Conservation (phyloP, 2,888 invertebrate species). For the Rhingia rostrata region DNA sequence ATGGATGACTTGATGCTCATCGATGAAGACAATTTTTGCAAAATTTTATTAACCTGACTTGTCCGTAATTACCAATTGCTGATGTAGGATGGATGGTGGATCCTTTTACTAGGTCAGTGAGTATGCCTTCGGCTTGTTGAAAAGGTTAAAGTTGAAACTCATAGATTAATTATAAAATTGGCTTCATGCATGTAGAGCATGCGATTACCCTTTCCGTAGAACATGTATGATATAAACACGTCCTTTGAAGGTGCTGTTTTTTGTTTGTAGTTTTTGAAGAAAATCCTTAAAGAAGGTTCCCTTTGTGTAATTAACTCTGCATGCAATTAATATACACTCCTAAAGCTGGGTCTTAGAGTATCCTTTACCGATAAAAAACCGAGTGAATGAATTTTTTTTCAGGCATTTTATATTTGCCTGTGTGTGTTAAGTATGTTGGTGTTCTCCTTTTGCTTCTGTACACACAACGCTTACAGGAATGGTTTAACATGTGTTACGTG, state of each 20-base stretch:
- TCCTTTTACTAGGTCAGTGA: constrained; percentile 42
- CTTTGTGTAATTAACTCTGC: not conserved
- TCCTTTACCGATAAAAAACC: not conserved
- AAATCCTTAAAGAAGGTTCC: constrained; percentile 6
- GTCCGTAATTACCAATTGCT: constrained; percentile 5
- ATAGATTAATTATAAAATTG: constrained; percentile 45
- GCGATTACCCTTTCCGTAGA: constrained; percentile 4
- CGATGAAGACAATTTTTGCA: constrained; percentile 31
- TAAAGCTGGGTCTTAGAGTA: not conserved
- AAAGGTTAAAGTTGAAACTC: not conserved
- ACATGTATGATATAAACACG: not conserved
- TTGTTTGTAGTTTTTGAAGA: not conserved
- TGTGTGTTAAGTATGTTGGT: not conserved
- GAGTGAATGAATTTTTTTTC: constrained; percentile 56
- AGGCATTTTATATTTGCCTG: constrained; percentile 13
- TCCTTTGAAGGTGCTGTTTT: constrained; percentile 5
- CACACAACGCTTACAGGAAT: no score
- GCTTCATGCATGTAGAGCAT: not conserved
- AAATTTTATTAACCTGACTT: constrained; percentile 30
- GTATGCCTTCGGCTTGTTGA: constrained; percentile 1
- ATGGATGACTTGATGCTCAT: constrained; percentile 45
- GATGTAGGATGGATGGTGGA: constrained; percentile 5
- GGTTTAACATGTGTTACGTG: not conserved
- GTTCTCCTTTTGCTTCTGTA: not conserved
- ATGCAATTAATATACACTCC: constrained; percentile 43